Evolutionary conservation across 2,113 vertebrate species (phyloP), one percentile per base, ranked within the genome.

Genomic region (Peromyscus polionotus): DNA sequence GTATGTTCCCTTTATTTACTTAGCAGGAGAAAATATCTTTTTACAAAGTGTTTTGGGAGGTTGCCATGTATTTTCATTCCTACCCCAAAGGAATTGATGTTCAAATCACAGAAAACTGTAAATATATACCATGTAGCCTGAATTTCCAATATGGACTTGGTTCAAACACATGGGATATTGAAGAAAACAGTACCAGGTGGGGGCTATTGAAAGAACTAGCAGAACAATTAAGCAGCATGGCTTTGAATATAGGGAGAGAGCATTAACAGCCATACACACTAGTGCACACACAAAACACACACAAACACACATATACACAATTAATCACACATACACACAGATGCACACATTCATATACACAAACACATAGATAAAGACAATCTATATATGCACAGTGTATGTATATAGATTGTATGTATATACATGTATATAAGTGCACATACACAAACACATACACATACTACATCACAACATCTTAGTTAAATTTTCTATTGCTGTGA

Each of bases 141-240:
- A n/a, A 57, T 54, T 61, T 59, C 0, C 3, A 7, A n/a, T 2
- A 1, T 63, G 26, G 26, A 7, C n/a, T 9, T 33, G 45, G 11
- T 42, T 63, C 80, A 75, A 76, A 63, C 17, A 26, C 33, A 2
- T 28, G 36, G 28, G 4, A 33, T 42, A 45, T 16, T 81, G 22
- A 8, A 57, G 76, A 16, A n/a, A 48, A 14, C 0, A 76, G 12
- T 6, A 0, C 4, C 11, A 22, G 8, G 1, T 1, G 6, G 59
- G 19, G 1, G 51, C 7, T 33, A 28, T 10, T 7, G 59, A 48
- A 57, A 67, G 7, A 51, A 65, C 0, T 17, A 24, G 39, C 14
- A 59, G 16, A 33, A 33, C 11, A 6, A 48, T 0, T 0, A 11
- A 39, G 7, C 1, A 36, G n/a, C 8, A 31, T 39, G 20, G 0